Evolutionary conservation across 2,888 invertebrate genomes (phyloP), one percentile per base, ranked within the genome.

Genomic region (Nemapogon koenigi): DNA sequence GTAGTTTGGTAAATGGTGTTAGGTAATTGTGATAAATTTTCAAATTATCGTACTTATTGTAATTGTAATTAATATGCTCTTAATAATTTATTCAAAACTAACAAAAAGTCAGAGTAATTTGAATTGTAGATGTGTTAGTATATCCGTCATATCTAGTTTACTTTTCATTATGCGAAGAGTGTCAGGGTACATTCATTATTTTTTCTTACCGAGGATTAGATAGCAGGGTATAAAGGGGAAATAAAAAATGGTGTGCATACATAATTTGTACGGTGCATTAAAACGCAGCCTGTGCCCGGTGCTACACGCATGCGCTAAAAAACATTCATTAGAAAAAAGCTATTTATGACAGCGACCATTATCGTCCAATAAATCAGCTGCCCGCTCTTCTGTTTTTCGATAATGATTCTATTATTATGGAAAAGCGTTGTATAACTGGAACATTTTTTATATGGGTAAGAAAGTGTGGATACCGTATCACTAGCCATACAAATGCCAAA

Each of bases 371-470:
- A 78, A 78, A 78, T 78, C 78, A 78, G 78, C 78, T 76, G 78
- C 68, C 75, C 75, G 66, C 73, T 78, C 76, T 78, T 76, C 78
- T 78, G 78, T 76, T 78, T n/a, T 76, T 76, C 75, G 68, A 76
- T 76, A 76, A 78, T 78, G 76, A 78, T 78, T 78, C 78, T 76
- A 78, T 78, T 78, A 76, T 78, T 76, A 78, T 72, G 75, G 78
- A 72, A 75, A 78, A 73, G 72, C 73, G 75, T 76, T 75, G 70
- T 72, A 71, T 76, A 75, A 76, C 78, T 76, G 78, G 73, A 72
- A 69, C 71, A 68, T 71, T 75, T 69, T 66, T 70, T 69, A 56
- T 53, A 49, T 45, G 38, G 25, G 25, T 54, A 41, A 6, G 22
- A 32, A 41, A 53, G 41, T 57, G 49, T 62, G 63, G 75, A 70